Evolutionary conservation across 2,888 invertebrate genomes (phyloP).

Genomic region (Argyra leucocephala): DNA sequence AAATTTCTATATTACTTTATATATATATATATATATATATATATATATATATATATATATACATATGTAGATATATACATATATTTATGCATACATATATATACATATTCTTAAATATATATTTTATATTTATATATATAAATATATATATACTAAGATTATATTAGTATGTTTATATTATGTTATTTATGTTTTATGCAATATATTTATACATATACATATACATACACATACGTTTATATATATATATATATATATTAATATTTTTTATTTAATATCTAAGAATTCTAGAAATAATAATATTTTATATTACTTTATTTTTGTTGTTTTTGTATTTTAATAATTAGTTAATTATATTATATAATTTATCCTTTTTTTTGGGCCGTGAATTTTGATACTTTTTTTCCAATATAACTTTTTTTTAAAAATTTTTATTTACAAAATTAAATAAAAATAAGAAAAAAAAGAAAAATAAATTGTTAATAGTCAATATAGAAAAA

Average conservation of each 20-base stretch:
- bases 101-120: background rate
- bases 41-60: background rate
- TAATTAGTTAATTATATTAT: background rate
- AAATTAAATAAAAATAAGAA: background rate
- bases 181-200: background rate
- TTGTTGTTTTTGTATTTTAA: background rate
- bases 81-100: background rate
- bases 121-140: background rate
- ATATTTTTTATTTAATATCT: background rate
- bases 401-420: background rate
- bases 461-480: background rate
- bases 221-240: background rate
- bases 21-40: background rate
- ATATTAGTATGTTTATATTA: background rate
- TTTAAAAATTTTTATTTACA: slow-evolving; percentile 9
- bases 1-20: slow-evolving; percentile 9
- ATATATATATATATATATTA: background rate
- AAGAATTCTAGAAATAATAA: slow-evolving; percentile 4
- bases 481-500: background rate
- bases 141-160: background rate
- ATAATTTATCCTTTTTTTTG: slow-evolving; percentile 8
- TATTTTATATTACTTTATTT: background rate
- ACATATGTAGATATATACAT: background rate
- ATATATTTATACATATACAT: background rate
- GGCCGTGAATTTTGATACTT: slow-evolving; percentile 11